A percentile compares a stretch with the other conserved stretches of the same genome.
Conservation (phyloP, 2,113 vertebrate genomes). For the Brachirus orientalis region DNA sequence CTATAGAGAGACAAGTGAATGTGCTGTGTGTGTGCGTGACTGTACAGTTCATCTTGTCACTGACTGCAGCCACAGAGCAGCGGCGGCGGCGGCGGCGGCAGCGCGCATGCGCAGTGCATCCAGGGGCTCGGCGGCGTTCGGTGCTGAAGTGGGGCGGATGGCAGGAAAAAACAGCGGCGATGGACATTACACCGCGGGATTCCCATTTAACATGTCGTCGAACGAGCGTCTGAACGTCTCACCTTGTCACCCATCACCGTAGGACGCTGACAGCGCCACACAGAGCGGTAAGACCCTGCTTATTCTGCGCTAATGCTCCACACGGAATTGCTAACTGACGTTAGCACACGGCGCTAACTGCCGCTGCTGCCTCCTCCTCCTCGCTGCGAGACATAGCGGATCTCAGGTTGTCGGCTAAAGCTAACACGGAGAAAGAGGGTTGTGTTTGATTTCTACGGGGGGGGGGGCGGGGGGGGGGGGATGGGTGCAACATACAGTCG, state of each 20-base stretch:
- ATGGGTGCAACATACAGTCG: conserved; percentile 35
- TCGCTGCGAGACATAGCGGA: conserved; percentile 58
- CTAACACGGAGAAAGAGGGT: conserved; percentile 62
- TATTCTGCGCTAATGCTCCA: conserved; percentile 62
- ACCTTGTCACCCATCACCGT: conserved; percentile 44
- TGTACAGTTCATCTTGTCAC: conserved; percentile 54
- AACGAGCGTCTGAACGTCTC: conserved; percentile 50
- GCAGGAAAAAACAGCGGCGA: conserved; percentile 80
- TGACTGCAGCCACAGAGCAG: conserved; percentile 65
- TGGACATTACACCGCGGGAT: conserved; percentile 80
- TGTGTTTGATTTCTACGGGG: conserved; percentile 48
- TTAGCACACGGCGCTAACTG: conserved; percentile 72
- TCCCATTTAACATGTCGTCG: conserved; percentile 65
- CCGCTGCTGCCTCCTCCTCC: conserved; percentile 55
- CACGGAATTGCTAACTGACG: conserved; percentile 70
- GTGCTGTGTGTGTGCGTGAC: background rate
- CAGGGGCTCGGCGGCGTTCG: conserved; percentile 85
- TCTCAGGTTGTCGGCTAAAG: conserved; percentile 55
- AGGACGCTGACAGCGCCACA: conserved; percentile 72
- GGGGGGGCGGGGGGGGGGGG: background rate
- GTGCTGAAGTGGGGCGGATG: conserved; percentile 89
- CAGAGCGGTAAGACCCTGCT: conserved; percentile 76
- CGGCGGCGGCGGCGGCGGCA: conserved; percentile 55
- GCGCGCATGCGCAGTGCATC: conserved; percentile 85
- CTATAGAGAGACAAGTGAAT: background rate